These are phyloP conservation scores for Apteryx owenii DNA, from an alignment of 2,113 vertebrate genomes.

Conservation along the genomic window DNA sequence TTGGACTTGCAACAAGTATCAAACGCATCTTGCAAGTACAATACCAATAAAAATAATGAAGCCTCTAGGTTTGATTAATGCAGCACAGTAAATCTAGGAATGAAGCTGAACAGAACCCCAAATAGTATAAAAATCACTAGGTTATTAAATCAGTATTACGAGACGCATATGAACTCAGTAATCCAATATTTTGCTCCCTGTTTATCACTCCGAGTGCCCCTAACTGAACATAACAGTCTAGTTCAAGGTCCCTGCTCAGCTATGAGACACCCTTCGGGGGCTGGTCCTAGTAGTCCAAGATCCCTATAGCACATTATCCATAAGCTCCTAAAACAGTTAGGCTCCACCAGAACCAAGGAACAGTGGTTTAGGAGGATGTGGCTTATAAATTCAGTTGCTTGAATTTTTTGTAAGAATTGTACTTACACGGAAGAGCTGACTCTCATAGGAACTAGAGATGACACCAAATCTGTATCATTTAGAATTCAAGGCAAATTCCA, in stretches of 20 bases:
- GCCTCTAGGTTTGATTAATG: background rate
- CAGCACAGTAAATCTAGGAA: background rate
- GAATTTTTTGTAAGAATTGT: background rate
- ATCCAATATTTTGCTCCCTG: background rate
- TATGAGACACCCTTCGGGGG: background rate
- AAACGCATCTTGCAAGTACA: background rate
- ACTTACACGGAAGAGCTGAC: too few species aligned
- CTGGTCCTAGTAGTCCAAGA: background rate
- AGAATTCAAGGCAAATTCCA: background rate
- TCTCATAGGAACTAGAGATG: background rate
- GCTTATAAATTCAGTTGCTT: background rate
- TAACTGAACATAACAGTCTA: background rate
- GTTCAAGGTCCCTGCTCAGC: background rate
- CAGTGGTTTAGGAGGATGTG: background rate
- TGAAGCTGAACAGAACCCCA: background rate
- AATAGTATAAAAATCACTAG: background rate
- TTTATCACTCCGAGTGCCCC: background rate
- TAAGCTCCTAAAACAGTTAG: background rate
- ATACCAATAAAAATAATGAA: background rate
- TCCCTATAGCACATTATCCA: background rate
- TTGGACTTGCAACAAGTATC: background rate
- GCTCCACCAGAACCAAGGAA: background rate
- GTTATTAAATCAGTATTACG: background rate
- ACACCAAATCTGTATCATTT: background rate
- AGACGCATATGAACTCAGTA: background rate